Evolutionary conservation across 2,113 vertebrate genomes (phyloP), one percentile per base, ranked within the genome.

Genomic region (Pteronura brasiliensis): DNA sequence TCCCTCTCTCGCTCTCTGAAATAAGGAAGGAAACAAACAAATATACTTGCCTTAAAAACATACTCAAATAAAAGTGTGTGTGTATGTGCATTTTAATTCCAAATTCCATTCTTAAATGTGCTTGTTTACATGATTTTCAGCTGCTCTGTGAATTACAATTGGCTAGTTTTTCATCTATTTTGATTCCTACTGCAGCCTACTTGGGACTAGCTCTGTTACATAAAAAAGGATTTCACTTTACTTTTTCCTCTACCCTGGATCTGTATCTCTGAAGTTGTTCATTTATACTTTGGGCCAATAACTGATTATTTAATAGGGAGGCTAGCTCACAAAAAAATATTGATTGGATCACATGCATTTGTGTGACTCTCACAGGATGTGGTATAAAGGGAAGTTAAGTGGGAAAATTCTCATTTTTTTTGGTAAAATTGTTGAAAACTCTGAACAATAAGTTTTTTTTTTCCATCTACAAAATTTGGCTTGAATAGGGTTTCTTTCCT

Each of bases 361-460:
- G 21, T 65, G 17, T 90, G 57, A 11, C 65, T 76, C 14, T 80
- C 31, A 71, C 3, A 57, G 23, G 61, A 63, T 88, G 21, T 92
- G 36, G 31, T 69, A 34, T 67, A 76, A 87, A 94, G 61, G 71
- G 84, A 80, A 98, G 77, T 59, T 47, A 77, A 96, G 39, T 42
- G 57, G 25, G 29, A 74, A 95, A 96, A 63, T n/a, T 85, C 59
- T 44, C 15, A 4, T 17, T 95, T 57, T 97, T 97, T 97, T 96
- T 98, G 95, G 63, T 91, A 97, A 97, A 97, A 36, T 23, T 13
- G 72, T 77, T 98, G 29, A 90, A 91, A 92, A 8, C 0, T 7
- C 94, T 89, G 42, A 95, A 88, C 44, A 65, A 52, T 55, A 29
- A 10, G 1, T 3, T 11, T 29, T 84, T 72, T 42, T 72, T 90